A percentile compares a stretch with the other conserved stretches of the same genome.
Evolutionary conservation across 2,113 vertebrate genomes (phyloP).

Genomic region (Corvus moneduloides): DNA sequence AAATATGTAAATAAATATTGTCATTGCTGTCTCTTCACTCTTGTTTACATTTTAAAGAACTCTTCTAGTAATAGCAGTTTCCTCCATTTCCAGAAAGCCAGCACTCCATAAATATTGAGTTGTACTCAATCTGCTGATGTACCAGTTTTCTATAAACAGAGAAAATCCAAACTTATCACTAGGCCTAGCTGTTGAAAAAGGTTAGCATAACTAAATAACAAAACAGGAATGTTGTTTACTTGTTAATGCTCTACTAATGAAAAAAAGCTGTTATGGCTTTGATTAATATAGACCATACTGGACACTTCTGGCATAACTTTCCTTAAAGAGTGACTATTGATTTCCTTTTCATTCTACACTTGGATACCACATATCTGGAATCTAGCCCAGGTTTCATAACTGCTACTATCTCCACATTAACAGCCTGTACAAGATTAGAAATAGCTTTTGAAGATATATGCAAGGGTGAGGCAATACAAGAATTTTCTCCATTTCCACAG

Average conservation of each 20-base stretch:
- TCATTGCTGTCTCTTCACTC: not conserved
- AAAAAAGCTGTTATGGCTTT: slow-evolving; percentile 61
- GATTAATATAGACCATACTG: slow-evolving; percentile 38
- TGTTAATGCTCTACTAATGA: slow-evolving; percentile 64
- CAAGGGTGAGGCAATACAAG: slow-evolving; percentile 48
- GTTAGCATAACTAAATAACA: slow-evolving; percentile 59
- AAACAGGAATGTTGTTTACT: slow-evolving; percentile 70
- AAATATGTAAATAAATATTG: not conserved
- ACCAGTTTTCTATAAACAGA: slow-evolving; percentile 61
- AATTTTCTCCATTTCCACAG: slow-evolving; percentile 48
- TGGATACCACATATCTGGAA: slow-evolving; percentile 62
- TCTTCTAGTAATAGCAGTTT: slow-evolving; percentile 24
- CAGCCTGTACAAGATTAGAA: slow-evolving; percentile 48
- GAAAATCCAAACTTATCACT: slow-evolving; percentile 60
- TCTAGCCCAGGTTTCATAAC: slow-evolving; percentile 50
- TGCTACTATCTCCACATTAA: slow-evolving; percentile 56
- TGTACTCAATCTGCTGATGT: slow-evolving; percentile 49
- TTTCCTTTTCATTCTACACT: slow-evolving; percentile 70
- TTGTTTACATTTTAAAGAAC: slow-evolving; percentile 57
- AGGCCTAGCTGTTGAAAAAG: slow-evolving; percentile 47
- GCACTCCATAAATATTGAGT: slow-evolving; percentile 64
- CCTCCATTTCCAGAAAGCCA: slow-evolving; percentile 28
- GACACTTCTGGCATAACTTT: slow-evolving; percentile 45
- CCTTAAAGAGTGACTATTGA: slow-evolving; percentile 54
- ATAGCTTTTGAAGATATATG: slow-evolving; percentile 46